These are phyloP conservation scores for Oscheius sp. DNA, from an alignment of 2,888 invertebrate species.

Conservation along the genomic window DNA sequence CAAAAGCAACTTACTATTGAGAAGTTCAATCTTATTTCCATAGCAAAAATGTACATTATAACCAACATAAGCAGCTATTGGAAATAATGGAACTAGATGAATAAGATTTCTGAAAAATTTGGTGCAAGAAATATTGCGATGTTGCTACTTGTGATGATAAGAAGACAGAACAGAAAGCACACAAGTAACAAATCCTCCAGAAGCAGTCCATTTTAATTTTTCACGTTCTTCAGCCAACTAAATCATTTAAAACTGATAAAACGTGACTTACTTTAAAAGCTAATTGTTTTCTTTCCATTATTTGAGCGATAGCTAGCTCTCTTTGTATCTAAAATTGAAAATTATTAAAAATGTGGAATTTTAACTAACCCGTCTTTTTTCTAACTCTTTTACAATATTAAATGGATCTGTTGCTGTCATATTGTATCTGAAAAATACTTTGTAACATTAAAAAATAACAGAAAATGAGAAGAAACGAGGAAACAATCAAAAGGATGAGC, in stretches of 20 bases:
- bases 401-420: background rate
- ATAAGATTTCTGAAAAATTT: slow-evolving; percentile 48
- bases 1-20: slow-evolving; percentile 12
- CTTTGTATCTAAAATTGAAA: slow-evolving; percentile 49
- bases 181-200: slow-evolving; percentile 52
- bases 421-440: background rate
- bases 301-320: slow-evolving; percentile 55
- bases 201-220: slow-evolving; percentile 51
- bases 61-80: slow-evolving; percentile 56
- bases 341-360: background rate
- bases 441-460: background rate
- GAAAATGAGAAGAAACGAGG: background rate
- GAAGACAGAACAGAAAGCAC: slow-evolving; percentile 48
- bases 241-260: background rate
- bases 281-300: slow-evolving; percentile 47
- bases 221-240: slow-evolving; percentile 54
- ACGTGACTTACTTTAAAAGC: slow-evolving; percentile 45
- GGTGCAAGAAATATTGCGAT: background rate
- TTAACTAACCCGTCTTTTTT: slow-evolving; percentile 26
- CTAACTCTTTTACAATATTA: slow-evolving; percentile 13
- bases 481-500: background rate
- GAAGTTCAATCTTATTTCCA: slow-evolving; percentile 48
- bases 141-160: slow-evolving; percentile 53
- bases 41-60: slow-evolving; percentile 59
- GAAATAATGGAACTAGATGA: slow-evolving; percentile 55